Evolutionary conservation across 1,140 invertebrate genomes (phyloP).

Genomic region (Sinonovacula constricta): DNA sequence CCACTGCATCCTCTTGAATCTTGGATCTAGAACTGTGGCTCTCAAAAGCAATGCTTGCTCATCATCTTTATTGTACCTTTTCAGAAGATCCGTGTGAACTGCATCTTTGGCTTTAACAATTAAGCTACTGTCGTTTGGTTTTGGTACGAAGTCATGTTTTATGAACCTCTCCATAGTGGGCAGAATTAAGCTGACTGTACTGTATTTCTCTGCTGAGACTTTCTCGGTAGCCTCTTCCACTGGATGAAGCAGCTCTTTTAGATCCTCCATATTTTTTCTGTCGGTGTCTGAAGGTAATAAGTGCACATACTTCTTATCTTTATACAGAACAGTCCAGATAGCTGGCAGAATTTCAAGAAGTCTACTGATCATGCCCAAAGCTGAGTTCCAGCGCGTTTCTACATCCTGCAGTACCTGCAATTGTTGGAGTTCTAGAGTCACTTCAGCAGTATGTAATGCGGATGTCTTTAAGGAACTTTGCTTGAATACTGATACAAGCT

Average conservation of each 20-base stretch:
- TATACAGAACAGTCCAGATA: conserved; percentile 14
- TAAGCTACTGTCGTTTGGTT: conserved; percentile 7
- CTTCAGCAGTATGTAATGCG: neutral
- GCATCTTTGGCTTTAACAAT: conserved; percentile 17
- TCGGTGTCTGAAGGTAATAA: conserved; percentile 9
- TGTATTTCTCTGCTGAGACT: conserved; percentile 8
- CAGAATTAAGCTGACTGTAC: conserved; percentile 19
- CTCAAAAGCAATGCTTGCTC: neutral
- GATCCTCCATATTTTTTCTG: conserved; percentile 11
- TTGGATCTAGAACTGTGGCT: conserved; percentile 8
- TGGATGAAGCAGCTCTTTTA: conserved; percentile 2
- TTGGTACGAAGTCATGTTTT: conserved; percentile 10
- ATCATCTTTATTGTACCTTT: conserved; percentile 21
- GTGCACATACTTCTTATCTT: conserved; percentile 9
- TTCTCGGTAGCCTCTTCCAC: conserved; percentile 18
- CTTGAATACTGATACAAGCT: conserved; percentile 18
- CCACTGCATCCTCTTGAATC: conserved; percentile 14
- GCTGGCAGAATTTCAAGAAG: conserved; percentile 19
- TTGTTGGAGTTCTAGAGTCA: conserved; percentile 1
- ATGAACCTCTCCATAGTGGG: neutral
- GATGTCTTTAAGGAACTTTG: conserved; percentile 27
- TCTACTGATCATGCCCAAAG: neutral
- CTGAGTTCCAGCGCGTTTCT: conserved; percentile 18
- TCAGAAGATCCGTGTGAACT: neutral
- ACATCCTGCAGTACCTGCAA: conserved; percentile 9